phyloP scores from a whole-genome alignment of 2,113 vertebrate genomes.

The Semnornis frantzii region DNA sequence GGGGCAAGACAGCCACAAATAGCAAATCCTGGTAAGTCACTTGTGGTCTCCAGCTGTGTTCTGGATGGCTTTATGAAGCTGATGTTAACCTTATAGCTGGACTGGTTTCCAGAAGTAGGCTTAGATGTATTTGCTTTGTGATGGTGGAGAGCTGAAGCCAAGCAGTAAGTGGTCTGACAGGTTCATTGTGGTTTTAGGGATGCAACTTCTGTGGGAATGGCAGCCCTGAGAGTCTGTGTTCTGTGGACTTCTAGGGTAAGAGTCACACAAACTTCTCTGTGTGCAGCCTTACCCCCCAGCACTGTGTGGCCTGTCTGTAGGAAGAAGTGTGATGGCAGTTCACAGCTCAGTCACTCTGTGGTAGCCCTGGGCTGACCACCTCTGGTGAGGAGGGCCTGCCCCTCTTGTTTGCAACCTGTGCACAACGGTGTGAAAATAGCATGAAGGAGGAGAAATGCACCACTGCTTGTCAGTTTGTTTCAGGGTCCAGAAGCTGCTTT shows the following conservation, averaged over 20 bases:
- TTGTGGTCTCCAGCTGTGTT: not conserved
- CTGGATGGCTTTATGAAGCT: not conserved
- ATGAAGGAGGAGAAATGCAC: not conserved
- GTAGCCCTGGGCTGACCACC: not conserved
- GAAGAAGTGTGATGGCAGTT: not conserved
- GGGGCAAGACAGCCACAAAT: not conserved
- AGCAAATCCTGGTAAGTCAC: constrained; percentile 74
- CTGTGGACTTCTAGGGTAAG: not conserved
- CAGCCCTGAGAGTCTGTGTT: not conserved
- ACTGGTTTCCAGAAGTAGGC: not conserved
- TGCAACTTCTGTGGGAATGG: not conserved
- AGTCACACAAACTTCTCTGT: not conserved
- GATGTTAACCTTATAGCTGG: not conserved
- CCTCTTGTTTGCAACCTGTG: not conserved
- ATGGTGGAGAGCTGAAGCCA: not conserved
- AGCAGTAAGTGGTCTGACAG: not conserved
- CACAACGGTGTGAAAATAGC: not conserved
- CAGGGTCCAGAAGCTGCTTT: fast-evolving
- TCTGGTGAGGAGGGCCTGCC: not conserved
- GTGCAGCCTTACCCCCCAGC: fast-evolving
- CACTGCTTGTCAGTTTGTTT: not conserved
- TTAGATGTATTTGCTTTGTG: not conserved
- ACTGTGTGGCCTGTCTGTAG: not conserved
- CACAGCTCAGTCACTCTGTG: not conserved
- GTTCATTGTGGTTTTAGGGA: not conserved